phyloP scores from a whole-genome alignment of 2,113 vertebrate genomes.

The Chaetops frenatus region DNA sequence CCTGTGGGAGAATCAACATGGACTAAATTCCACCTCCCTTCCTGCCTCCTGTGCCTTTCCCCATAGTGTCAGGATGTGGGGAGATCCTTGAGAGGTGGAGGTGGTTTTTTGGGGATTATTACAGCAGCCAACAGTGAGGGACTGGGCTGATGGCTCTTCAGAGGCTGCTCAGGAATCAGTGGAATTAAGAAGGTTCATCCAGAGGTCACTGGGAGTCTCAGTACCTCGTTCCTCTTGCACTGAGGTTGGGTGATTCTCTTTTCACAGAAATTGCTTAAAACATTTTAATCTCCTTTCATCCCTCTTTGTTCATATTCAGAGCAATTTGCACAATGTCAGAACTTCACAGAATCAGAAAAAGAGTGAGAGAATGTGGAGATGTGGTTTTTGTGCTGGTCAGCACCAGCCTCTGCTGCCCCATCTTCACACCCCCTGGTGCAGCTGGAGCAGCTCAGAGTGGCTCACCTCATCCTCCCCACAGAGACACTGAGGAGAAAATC shows the following conservation, averaged over 20 bases:
- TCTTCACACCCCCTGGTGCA: fast-evolving
- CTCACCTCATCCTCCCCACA: not conserved
- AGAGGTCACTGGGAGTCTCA: not conserved
- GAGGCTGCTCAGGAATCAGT: not conserved
- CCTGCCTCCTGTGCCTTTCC: not conserved
- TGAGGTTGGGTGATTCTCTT: not conserved
- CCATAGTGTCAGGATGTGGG: not conserved
- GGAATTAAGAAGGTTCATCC: not conserved
- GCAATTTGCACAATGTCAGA: not conserved
- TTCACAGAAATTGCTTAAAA: not conserved
- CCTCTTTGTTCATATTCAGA: not conserved
- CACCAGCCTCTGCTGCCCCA: not conserved
- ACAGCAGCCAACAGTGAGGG: not conserved
- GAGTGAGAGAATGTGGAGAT: not conserved
- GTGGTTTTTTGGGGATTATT: not conserved
- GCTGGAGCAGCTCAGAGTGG: not conserved
- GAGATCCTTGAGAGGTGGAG: not conserved
- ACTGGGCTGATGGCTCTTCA: not conserved
- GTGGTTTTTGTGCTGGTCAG: not conserved
- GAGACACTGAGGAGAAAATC: not conserved
- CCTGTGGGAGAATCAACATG: fast-evolving
- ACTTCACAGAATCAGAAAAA: not conserved
- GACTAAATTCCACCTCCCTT: not conserved
- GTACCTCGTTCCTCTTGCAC: not conserved
- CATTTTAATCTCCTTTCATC: not conserved